Base-by-base conservation (phyloP, 2,888 invertebrate species). In the Dendrolimus pini region DNA sequence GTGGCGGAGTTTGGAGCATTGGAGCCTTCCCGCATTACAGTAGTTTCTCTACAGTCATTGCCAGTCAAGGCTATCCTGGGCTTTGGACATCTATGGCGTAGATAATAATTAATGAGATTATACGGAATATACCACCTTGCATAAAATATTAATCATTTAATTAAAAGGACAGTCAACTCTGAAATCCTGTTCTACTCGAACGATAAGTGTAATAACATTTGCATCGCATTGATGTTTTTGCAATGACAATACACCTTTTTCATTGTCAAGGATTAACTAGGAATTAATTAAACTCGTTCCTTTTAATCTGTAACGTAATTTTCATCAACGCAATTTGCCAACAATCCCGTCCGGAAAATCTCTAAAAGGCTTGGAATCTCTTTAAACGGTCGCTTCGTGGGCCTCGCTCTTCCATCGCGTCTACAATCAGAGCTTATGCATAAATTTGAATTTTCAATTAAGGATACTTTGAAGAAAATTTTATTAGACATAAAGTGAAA, bases 371-470 rank as follows among this genome's bases (percentile, higher is more conserved):
- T 81, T 78, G 55, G 79, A 74, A 76, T 81, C 77, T 82, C 78
- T 78, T 58, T 82, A 80, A 85, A 80, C 72, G 72, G 67, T 70
- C 74, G 73, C 74, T 65, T 71, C 75, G 65, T 65, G 66, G 83
- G 74, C 74, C 75, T 75, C 72, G 70, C 70, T 73, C 69, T 70
- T 72, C 69, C 72, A 77, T 71, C 76, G 76, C 77, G 78, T 74
- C 78, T 78, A 86, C 85, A 89, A 89, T 89, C 89, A 89, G 85
- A 88, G 85, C 88, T 89, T 89, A 89, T 90, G 89, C 89, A 90
- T 90, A 89, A 89, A 90, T 90, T 90, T 89, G 84, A 89, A 90
- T 90, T 89, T 90, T 88, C 89, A 89, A 90, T 89, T 89, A 89
- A 83, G 84, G 77, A 84, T 83, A 88, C 86, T 89, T 86, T 88